Percentiles rank a stretch among this genome's conserved stretches.
These are phyloP conservation scores for Halichondria panicea DNA, from an alignment of 37 sponge, comb jelly and placozoan genomes.

Conservation along the genomic window DNA sequence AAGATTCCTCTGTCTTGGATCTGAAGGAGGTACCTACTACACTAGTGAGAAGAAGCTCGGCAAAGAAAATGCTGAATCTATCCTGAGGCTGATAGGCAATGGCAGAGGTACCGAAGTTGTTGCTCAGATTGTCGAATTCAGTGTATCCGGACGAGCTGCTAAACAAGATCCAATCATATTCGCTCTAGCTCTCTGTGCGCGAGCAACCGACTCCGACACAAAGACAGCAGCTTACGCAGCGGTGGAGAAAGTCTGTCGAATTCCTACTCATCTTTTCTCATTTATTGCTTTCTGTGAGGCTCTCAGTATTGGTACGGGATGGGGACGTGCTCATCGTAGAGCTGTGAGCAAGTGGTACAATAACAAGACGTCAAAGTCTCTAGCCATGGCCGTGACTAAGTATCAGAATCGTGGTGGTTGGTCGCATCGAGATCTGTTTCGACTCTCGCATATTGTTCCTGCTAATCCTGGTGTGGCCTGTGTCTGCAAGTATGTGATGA, in stretches of 20 bases:
- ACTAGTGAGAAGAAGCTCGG: conserved; percentile 70
- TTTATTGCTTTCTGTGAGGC: conserved; percentile 63
- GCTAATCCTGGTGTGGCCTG: conserved; percentile 31
- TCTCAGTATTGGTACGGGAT: conserved; percentile 64
- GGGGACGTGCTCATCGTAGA: conserved; percentile 73
- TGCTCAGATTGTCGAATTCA: conserved; percentile 53
- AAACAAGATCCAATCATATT: conserved; percentile 79
- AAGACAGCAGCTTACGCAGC: conserved; percentile 73
- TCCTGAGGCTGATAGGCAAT: conserved; percentile 40
- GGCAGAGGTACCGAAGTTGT: conserved; percentile 68
- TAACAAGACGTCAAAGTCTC: conserved; percentile 33
- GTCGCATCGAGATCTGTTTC: conserved; percentile 67
- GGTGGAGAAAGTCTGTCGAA: conserved; percentile 59
- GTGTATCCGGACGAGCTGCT: conserved; percentile 66
- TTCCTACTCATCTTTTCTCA: conserved; percentile 73
- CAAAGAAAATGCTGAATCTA: conserved; percentile 61
- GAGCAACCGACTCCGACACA: conserved; percentile 40
- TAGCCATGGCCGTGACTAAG: conserved; percentile 79
- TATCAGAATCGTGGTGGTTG: conserved; percentile 74
- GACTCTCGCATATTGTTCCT: conserved; percentile 60
- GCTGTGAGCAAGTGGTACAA: conserved; percentile 68
- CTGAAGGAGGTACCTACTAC: conserved; percentile 83
- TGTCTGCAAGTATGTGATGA: conserved; percentile 62
- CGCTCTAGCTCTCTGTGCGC: conserved; percentile 73
- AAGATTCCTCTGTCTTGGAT: conserved; percentile 71